These are phyloP conservation scores for Cistogaster globosa DNA, from an alignment of 2,888 invertebrate species.

Conservation along the genomic window DNA sequence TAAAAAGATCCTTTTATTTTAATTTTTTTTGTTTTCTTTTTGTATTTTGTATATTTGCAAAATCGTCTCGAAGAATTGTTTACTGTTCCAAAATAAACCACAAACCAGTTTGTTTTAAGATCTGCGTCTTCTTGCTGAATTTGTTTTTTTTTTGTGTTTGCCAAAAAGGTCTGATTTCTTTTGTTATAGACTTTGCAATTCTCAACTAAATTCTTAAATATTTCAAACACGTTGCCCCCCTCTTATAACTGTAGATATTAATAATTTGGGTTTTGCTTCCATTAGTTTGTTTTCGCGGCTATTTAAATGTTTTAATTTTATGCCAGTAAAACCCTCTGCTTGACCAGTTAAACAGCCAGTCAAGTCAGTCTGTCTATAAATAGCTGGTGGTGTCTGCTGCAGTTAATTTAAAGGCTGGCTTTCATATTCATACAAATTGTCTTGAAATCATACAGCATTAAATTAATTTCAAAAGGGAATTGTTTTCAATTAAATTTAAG, in stretches of 20 bases:
- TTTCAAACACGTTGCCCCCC: neutral
- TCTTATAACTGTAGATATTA: conserved; percentile 44
- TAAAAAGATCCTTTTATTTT: conserved; percentile 26
- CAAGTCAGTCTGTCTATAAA: neutral
- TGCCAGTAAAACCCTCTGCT: conserved; percentile 14
- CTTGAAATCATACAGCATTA: conserved; percentile 36
- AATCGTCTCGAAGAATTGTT: neutral
- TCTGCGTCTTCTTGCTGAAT: neutral
- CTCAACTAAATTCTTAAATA: neutral
- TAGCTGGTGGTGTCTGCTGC: conserved; percentile 6
- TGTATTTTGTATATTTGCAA: conserved; percentile 2
- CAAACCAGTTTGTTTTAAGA: conserved; percentile 45
- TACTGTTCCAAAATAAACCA: neutral
- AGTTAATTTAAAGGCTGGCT: conserved; percentile 24
- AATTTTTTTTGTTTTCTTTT: neutral
- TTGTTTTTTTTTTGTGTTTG: conserved; percentile 13
- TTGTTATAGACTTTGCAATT: conserved; percentile 37
- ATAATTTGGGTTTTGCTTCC: conserved; percentile 53
- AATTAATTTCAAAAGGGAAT: conserved; percentile 18
- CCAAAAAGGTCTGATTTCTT: conserved; percentile 32
- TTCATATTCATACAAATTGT: conserved; percentile 47
- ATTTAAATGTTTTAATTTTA: conserved; percentile 62
- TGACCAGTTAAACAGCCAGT: conserved; percentile 35
- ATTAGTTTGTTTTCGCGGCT: conserved; percentile 66
- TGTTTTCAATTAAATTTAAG: neutral